These are phyloP conservation scores for Mercenaria mercenaria DNA, from an alignment of 1,140 invertebrate genomes.

Conservation along the genomic window DNA sequence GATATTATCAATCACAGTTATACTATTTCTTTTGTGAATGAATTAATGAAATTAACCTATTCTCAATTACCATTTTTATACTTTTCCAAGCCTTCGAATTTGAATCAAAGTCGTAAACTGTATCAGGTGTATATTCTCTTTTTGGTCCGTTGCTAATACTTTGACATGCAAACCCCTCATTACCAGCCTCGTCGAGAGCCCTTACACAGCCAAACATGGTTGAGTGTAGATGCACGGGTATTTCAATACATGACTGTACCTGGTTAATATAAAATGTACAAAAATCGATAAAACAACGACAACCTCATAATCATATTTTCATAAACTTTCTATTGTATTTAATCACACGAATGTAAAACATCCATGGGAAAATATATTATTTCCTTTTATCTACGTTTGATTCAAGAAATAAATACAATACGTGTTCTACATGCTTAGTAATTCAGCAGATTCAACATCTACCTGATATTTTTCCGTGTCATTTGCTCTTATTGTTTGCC, in stretches of 20 bases:
- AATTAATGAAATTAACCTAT: too few relatives aligned
- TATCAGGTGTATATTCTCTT: neutral
- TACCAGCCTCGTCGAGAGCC: neutral
- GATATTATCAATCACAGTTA: too few relatives aligned
- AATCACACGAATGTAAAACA: too few relatives aligned
- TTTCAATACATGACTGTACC: neutral
- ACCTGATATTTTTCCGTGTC: neutral
- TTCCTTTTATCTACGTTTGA: too few relatives aligned
- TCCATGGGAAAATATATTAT: too few relatives aligned
- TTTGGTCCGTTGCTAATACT: neutral
- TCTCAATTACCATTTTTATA: neutral
- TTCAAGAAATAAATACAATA: too few relatives aligned
- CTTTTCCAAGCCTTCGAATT: neutral
- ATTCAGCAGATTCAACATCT: too few relatives aligned
- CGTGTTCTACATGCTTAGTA: too few relatives aligned
- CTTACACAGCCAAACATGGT: neutral
- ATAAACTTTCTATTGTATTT: too few relatives aligned
- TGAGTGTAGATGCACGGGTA: neutral
- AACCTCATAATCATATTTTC: too few relatives aligned
- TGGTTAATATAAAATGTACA: neutral
- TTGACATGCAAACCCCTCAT: neutral
- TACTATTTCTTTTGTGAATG: too few relatives aligned
- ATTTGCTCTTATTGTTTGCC: neutral
- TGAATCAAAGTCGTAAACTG: neutral
- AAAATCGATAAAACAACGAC: too few relatives aligned